Base-by-base conservation (phyloP, 1,140 invertebrate genomes). In the Hycleus phaleratus region DNA sequence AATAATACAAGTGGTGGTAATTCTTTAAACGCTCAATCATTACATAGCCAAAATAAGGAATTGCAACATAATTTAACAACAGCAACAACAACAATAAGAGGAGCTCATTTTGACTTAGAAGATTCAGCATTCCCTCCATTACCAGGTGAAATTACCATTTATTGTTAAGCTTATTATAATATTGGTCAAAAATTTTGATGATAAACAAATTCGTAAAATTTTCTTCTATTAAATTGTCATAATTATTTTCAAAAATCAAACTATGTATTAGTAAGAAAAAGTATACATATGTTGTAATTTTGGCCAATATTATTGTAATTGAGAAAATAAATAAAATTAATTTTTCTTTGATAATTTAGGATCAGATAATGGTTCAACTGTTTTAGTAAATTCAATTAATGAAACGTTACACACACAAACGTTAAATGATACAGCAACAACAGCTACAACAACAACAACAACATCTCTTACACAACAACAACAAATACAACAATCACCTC, bases 41-140 rank as follows among this genome's bases (percentile, higher is more conserved):
- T 25, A 38, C 44, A 25, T 12, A 12, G 10, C 49, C 53, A 61
- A 40, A 53, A 58, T 24, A 52, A 44, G n/a, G 56, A 59, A 39
- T 3, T 26, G 26, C 11, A 49, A 8, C 4, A 11, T 12, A 48
- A 38, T 46, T 39, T 47, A 18, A 18, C 18, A 18, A 18, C 18
- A 18, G 18, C 18, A 18, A 18, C 18, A 18, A 18, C 18, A 1
- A 18, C 18, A 18, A 18, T 18, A 5, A 63, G 75, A 67, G 76
- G 76, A 46, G 76, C 80, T 24, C 82, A 88, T 67, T 92, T 92
- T 75, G 90, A 91, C 71, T 76, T 92, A 50, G 87, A 88, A 73
- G 86, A 86, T 59, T 80, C 85, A 40, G 84, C 88, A 47, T 92
- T 93, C 73, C 90, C 90, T 51, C 90, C 90, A 49, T 78, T 92